Evolutionary conservation across 2,888 invertebrate species (phyloP).

Genomic region (Coenonympha glycerion): DNA sequence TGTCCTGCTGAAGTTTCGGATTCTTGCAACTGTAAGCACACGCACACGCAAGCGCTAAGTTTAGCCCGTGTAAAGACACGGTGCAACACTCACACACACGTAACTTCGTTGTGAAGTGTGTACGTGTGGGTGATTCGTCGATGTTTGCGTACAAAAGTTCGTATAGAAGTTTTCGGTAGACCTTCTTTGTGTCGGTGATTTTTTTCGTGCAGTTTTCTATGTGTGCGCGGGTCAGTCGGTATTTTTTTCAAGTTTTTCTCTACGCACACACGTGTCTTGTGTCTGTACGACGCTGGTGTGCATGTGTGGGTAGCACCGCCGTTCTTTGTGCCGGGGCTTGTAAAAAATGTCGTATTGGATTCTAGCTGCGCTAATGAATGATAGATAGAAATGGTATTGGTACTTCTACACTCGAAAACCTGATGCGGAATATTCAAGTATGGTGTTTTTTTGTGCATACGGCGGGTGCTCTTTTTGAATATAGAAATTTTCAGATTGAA

Average conservation of each 20-base stretch:
- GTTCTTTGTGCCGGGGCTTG: conserved; percentile 73
- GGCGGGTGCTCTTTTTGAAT: conserved; percentile 33
- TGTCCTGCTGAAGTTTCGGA: conserved; percentile 56
- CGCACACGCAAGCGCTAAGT: conserved; percentile 61
- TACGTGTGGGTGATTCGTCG: conserved; percentile 35
- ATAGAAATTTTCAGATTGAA: conserved; percentile 35
- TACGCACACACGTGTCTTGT: conserved; percentile 45
- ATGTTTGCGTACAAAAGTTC: conserved; percentile 65
- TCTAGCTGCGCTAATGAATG: conserved; percentile 74
- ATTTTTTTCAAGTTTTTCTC: conserved; percentile 71
- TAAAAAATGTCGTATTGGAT: conserved; percentile 77
- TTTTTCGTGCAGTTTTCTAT: conserved; percentile 58
- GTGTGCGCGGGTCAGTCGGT: conserved; percentile 71
- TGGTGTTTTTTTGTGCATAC: conserved; percentile 30
- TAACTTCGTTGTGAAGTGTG: conserved; percentile 45
- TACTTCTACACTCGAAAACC: conserved; percentile 49
- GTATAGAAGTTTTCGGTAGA: conserved; percentile 72
- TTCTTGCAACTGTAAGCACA: conserved; percentile 63
- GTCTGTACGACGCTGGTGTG: conserved; percentile 47
- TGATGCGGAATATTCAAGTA: conserved; percentile 48
- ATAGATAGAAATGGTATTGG: conserved; percentile 64
- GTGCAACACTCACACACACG: conserved; percentile 60
- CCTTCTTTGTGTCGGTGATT: conserved; percentile 76
- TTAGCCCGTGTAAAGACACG: conserved; percentile 55
- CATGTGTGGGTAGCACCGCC: conserved; percentile 57